These are phyloP conservation scores for Xanthia togata DNA, from an alignment of 2,888 invertebrate species.

Conservation along the genomic window DNA sequence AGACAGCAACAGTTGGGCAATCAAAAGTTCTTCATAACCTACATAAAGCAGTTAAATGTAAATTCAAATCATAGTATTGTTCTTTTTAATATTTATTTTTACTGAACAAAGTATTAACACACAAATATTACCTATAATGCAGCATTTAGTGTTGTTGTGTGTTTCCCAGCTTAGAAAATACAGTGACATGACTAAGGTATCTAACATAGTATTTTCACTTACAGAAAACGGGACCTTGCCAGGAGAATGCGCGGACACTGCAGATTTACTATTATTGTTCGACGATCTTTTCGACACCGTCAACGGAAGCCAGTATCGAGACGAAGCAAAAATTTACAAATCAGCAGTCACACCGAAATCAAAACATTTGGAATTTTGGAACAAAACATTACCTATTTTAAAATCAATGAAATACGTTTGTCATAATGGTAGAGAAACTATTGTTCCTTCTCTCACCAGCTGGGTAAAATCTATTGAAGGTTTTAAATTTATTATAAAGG, in stretches of 20 bases:
- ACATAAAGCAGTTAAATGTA: no score
- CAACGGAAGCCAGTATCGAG: not conserved
- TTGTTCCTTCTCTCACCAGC: not conserved
- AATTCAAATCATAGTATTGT: no score
- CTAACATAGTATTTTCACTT: not conserved
- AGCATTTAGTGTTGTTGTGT: not conserved
- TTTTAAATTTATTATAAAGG: not conserved
- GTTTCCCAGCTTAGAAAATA: not conserved
- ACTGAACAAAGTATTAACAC: not conserved
- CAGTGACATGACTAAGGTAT: not conserved
- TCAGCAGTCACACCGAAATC: not conserved
- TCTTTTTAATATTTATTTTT: no score
- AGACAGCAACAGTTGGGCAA: no score
- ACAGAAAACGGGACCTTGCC: not conserved
- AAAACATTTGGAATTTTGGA: not conserved
- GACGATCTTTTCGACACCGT: not conserved
- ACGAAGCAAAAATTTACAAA: not conserved
- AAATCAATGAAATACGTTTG: not conserved
- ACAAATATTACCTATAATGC: not conserved
- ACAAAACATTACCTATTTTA: not conserved
- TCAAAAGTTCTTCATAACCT: no score
- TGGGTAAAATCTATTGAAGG: not conserved
- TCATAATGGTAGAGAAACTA: not conserved
- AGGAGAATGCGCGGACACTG: not conserved
- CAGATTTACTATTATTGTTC: not conserved